These are phyloP conservation scores for Gallinago paraguaiae DNA, from an alignment of 2,113 vertebrate species.

Conservation along the genomic window DNA sequence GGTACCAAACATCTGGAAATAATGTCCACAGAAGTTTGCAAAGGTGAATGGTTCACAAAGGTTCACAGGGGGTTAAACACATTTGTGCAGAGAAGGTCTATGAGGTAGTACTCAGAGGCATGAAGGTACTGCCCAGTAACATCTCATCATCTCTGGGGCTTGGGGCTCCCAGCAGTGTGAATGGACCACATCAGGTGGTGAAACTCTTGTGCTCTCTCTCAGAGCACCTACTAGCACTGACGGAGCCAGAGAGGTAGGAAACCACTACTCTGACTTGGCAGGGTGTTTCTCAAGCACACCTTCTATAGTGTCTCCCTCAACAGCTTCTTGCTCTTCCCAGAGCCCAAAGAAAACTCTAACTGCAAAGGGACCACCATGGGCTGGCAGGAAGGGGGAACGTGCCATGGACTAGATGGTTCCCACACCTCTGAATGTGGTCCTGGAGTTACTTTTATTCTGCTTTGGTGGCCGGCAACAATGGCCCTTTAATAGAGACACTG, in stretches of 20 bases:
- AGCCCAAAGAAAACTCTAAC: not conserved
- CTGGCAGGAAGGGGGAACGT: not conserved
- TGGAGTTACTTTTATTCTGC: slow-evolving; percentile 26
- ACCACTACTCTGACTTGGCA: not conserved
- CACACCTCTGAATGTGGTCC: slow-evolving; percentile 33
- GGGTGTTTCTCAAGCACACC: not conserved
- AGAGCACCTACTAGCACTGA: not conserved
- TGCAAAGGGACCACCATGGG: not conserved
- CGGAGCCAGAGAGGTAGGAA: not conserved
- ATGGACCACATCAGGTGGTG: not conserved
- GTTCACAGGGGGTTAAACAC: not conserved
- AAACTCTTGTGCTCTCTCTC: not conserved
- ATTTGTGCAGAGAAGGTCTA: not conserved
- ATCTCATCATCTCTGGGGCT: not conserved
- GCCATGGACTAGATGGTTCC: not conserved
- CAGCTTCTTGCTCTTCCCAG: not conserved
- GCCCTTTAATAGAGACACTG: not conserved
- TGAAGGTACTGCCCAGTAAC: not conserved
- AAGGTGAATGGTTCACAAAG: not conserved
- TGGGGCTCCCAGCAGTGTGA: not conserved
- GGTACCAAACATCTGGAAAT: not conserved
- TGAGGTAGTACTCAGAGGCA: not conserved
- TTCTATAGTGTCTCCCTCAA: not conserved
- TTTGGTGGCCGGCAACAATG: slow-evolving; percentile 45
- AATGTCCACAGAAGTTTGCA: fast-evolving